phyloP scores from a whole-genome alignment of 2,888 invertebrate species.

The Caenorhabditis plicata region DNA sequence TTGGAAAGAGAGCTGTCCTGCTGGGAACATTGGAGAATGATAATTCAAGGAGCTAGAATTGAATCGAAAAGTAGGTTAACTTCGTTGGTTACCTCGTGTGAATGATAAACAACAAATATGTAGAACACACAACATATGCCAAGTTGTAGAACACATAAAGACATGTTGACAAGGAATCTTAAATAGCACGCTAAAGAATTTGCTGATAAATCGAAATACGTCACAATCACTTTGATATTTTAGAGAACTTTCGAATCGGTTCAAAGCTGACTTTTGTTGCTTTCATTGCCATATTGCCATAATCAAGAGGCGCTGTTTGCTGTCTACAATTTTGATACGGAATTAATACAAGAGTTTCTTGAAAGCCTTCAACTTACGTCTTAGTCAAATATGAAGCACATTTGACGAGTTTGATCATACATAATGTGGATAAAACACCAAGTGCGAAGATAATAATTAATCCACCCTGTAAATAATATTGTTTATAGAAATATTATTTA shows the following conservation, averaged over 20 bases:
- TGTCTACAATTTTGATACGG: background rate
- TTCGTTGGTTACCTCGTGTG: constrained; percentile 42
- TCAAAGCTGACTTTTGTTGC: constrained; percentile 53
- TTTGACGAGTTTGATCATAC: constrained; percentile 61
- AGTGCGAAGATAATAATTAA: constrained; percentile 52
- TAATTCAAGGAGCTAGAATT: constrained; percentile 28
- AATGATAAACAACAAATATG: constrained; percentile 56
- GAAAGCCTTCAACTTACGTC: constrained; percentile 36
- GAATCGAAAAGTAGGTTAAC: too few species aligned
- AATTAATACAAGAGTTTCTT: background rate
- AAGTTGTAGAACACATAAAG: constrained; percentile 53
- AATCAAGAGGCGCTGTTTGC: constrained; percentile 61
- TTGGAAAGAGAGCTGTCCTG: constrained; percentile 25
- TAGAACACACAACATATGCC: constrained; percentile 63
- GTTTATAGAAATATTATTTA: background rate
- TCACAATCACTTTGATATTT: constrained; percentile 35
- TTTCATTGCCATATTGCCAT: constrained; percentile 66
- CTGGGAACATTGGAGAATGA: constrained; percentile 10
- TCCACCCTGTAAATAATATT: constrained; percentile 45
- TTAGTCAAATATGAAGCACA: constrained; percentile 57
- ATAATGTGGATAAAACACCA: constrained; percentile 55
- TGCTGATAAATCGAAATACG: too few species aligned
- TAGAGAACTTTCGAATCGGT: constrained; percentile 39
- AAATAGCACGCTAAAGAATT: constrained; percentile 1
- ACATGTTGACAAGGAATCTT: constrained; percentile 54